Evolutionary conservation across 2,888 invertebrate species (phyloP).

Genomic region (Acanthosepion pharaonis): DNA sequence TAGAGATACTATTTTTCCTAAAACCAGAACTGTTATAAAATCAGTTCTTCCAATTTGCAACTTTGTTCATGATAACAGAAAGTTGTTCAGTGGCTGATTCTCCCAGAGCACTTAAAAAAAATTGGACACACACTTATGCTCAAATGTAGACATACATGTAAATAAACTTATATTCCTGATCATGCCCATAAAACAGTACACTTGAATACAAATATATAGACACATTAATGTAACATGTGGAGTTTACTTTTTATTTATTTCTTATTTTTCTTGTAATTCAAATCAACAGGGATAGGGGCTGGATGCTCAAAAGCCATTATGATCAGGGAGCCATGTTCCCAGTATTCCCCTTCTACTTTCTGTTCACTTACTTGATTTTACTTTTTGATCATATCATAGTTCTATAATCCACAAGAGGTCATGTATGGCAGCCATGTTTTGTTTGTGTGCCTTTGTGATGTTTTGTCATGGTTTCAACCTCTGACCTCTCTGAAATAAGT

Average conservation of each 20-base stretch:
- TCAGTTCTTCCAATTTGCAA: too few species aligned
- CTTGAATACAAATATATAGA: not conserved
- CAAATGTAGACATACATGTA: too few species aligned
- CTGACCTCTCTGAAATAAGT: not conserved
- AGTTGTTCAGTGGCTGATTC: too few species aligned
- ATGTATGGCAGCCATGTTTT: conserved; percentile 8
- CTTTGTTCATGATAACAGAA: too few species aligned
- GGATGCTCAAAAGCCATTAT: not conserved
- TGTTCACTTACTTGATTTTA: not conserved
- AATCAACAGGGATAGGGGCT: not conserved
- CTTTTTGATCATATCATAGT: not conserved
- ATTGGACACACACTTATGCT: too few species aligned
- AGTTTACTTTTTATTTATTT: not conserved
- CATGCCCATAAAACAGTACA: too few species aligned
- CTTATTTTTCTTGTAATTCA: not conserved
- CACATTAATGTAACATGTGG: not conserved
- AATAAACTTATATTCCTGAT: too few species aligned
- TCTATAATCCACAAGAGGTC: conserved; percentile 33
- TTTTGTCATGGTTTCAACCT: conserved; percentile 4
- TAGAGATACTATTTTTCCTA: too few species aligned
- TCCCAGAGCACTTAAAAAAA: too few species aligned
- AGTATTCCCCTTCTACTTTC: not conserved
- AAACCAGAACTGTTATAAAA: too few species aligned
- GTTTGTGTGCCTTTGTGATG: conserved; percentile 33
- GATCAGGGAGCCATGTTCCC: not conserved